A percentile compares a stretch with the other conserved stretches of the same genome.
These are phyloP conservation scores for Ceyx margarethae DNA, from an alignment of 2,113 vertebrate genomes.

Conservation along the genomic window DNA sequence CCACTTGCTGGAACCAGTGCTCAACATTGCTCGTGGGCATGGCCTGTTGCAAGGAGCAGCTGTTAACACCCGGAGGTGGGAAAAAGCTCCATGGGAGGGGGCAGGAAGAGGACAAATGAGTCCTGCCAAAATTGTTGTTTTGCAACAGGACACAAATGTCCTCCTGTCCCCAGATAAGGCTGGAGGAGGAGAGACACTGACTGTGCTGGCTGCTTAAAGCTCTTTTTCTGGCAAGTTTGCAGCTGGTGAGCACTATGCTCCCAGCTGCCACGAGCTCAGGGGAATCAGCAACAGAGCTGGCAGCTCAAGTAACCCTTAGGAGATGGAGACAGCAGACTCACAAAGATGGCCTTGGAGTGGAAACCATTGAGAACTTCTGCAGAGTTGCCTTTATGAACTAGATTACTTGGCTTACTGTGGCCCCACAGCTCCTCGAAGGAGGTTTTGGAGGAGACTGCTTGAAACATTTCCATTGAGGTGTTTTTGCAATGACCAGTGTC, in stretches of 20 bases:
- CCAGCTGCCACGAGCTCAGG: not conserved
- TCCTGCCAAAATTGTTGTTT: not conserved
- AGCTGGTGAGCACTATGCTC: not conserved
- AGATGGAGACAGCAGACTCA: not conserved
- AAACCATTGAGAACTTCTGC: not conserved
- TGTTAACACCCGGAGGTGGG: not conserved
- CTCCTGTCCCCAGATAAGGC: not conserved
- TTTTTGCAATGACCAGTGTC: not conserved
- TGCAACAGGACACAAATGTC: rapidly evolving
- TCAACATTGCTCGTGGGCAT: slow-evolving; percentile 71
- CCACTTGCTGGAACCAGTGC: slow-evolving; percentile 84
- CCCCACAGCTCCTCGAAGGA: not conserved
- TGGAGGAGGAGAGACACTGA: not conserved
- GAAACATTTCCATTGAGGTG: not conserved
- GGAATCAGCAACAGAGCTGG: not conserved
- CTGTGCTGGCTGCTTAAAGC: not conserved
- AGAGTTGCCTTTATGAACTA: not conserved
- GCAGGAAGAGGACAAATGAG: not conserved
- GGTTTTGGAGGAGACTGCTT: not conserved
- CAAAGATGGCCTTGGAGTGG: not conserved
- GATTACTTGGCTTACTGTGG: not conserved
- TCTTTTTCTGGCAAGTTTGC: not conserved
- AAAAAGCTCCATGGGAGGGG: rapidly evolving
- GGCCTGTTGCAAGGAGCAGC: slow-evolving; percentile 60
- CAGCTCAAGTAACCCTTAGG: not conserved